Conservation (phyloP, 2,113 vertebrate genomes). For the Rhynchomys soricoides region DNA sequence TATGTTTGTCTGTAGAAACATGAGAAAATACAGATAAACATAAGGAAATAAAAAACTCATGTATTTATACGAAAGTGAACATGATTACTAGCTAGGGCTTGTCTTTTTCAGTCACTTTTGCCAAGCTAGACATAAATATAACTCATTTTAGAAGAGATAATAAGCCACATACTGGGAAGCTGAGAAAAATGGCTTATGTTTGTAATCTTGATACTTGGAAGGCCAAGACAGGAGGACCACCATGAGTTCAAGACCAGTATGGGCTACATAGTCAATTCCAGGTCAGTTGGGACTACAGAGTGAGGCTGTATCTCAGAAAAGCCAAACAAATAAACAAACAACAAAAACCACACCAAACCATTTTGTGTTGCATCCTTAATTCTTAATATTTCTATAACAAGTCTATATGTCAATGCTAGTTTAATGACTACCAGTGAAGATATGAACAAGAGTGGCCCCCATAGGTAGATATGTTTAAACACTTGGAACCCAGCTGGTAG, state of each 20-base stretch:
- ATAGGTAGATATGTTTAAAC: neutral
- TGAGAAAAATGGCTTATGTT: neutral
- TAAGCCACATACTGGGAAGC: neutral
- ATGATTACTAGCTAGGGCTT: neutral
- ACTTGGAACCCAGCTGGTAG: neutral
- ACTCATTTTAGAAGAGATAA: neutral
- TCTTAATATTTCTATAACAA: slow-evolving; percentile 31
- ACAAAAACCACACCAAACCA: neutral
- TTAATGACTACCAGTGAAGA: neutral
- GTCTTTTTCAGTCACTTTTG: neutral
- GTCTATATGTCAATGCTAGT: neutral
- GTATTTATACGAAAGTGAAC: neutral
- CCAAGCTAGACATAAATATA: neutral
- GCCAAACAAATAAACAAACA: neutral
- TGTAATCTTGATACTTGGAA: neutral
- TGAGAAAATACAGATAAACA: slow-evolving; percentile 35
- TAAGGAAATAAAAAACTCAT: slow-evolving; percentile 20
- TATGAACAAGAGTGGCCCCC: neutral
- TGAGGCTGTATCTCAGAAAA: neutral
- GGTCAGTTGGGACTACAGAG: neutral
- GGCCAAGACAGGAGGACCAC: neutral
- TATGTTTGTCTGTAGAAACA: slow-evolving; percentile 44
- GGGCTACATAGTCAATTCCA: neutral
- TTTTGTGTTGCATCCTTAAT: neutral
- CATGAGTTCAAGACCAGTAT: neutral